phyloP scores from a whole-genome alignment of 2,113 vertebrate species.

The Uria aalge region DNA sequence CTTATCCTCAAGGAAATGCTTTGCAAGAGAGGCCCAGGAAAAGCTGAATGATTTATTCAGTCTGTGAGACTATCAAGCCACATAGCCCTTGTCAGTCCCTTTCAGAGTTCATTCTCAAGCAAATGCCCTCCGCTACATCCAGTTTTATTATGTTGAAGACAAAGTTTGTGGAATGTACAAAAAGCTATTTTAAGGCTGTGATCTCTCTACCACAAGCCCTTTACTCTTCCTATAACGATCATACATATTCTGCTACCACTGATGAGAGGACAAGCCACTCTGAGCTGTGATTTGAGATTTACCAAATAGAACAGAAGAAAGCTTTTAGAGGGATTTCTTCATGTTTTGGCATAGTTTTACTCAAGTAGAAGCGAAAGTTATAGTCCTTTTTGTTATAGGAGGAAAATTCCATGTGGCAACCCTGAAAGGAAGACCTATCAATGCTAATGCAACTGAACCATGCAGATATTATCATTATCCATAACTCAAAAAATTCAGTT shows the following conservation, averaged over 20 bases:
- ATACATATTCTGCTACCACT: neutral
- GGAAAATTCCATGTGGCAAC: neutral
- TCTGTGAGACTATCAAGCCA: neutral
- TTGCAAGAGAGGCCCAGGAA: neutral
- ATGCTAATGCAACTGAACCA: neutral
- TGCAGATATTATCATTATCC: neutral
- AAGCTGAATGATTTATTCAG: constrained; percentile 1
- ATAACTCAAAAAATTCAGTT: neutral
- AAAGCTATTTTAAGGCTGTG: neutral
- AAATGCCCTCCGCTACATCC: neutral
- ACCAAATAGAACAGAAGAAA: neutral
- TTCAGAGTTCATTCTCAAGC: neutral
- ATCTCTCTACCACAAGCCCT: neutral
- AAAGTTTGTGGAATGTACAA: neutral
- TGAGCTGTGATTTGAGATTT: neutral
- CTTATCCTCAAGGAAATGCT: neutral
- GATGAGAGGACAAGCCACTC: neutral
- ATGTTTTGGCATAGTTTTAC: neutral
- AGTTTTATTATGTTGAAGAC: neutral
- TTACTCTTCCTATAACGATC: neutral
- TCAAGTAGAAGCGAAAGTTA: neutral
- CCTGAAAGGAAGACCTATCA: neutral
- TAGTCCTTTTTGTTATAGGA: neutral
- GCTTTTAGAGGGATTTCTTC: neutral
- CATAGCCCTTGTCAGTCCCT: neutral